phyloP scores from a whole-genome alignment of 2,797 vertebrate genomes.

The Lophotriccus pileatus region DNA sequence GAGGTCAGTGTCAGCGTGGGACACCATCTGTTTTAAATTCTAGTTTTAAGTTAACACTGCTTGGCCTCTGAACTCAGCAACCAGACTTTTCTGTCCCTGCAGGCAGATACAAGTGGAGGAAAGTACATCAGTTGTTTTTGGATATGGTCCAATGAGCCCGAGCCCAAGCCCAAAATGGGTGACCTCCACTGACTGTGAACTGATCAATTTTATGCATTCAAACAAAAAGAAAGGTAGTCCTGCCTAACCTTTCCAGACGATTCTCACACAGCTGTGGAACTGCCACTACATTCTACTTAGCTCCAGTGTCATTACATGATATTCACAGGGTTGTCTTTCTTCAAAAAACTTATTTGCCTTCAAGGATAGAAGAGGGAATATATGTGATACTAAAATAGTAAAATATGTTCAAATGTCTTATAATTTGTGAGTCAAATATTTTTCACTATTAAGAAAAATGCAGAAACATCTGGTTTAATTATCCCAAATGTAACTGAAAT shows the following conservation, averaged over 20 bases:
- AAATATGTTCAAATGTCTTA: background rate
- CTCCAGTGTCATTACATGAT: background rate
- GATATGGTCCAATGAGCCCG: background rate
- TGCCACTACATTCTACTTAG: background rate
- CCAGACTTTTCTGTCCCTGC: background rate
- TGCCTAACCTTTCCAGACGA: background rate
- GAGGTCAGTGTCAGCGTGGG: background rate
- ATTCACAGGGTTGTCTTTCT: background rate
- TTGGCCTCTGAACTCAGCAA: background rate
- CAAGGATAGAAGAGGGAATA: background rate
- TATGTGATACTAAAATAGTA: background rate
- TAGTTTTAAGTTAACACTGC: background rate
- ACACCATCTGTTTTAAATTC: background rate
- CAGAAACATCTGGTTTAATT: background rate
- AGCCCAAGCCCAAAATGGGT: background rate
- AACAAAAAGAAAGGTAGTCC: background rate
- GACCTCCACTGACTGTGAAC: background rate
- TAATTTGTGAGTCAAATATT: constrained; percentile 24
- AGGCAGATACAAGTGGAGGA: background rate
- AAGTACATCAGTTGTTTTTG: background rate
- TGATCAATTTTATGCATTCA: background rate
- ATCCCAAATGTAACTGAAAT: background rate
- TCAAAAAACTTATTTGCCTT: background rate
- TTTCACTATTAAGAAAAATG: background rate
- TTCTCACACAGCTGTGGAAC: background rate